A percentile compares a stretch with the other conserved stretches of the same genome.
Conservation (phyloP, 30 jellyfish, hydroid and myxozoan species). For the Phacellophora camtschatica region DNA sequence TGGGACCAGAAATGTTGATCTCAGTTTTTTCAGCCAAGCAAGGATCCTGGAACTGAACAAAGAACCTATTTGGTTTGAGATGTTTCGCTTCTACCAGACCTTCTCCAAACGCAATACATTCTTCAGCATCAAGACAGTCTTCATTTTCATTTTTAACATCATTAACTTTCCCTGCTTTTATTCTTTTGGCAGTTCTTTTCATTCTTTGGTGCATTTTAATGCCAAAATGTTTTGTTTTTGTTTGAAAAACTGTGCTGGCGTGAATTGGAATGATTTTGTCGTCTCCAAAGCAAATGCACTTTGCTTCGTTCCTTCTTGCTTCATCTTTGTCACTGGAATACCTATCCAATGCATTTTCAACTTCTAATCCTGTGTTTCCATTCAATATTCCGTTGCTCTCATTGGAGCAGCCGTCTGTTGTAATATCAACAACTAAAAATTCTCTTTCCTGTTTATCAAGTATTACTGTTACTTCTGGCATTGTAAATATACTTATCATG, state of each 20-base stretch:
- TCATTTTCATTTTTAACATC: neutral
- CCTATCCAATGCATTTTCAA: too few relatives aligned
- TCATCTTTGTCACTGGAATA: too few relatives aligned
- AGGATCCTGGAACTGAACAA: neutral
- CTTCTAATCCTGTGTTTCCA: too few relatives aligned
- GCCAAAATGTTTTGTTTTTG: neutral
- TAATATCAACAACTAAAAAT: too few relatives aligned
- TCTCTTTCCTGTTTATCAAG: too few relatives aligned
- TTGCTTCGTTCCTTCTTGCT: too few relatives aligned
- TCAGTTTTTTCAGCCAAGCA: neutral
- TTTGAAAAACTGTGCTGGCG: neutral
- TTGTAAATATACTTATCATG: too few relatives aligned
- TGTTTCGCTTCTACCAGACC: conserved; percentile 1
- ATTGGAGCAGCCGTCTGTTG: too few relatives aligned
- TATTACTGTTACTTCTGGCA: too few relatives aligned
- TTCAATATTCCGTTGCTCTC: too few relatives aligned
- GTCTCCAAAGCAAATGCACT: too few relatives aligned
- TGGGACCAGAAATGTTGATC: conserved; percentile 23
- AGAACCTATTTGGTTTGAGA: neutral
- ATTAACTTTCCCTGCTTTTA: neutral
- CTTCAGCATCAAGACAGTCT: too few relatives aligned
- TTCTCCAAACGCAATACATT: conserved; percentile 9
- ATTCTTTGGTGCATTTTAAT: neutral
- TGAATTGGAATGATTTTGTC: neutral
- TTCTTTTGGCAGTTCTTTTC: neutral